A percentile compares a stretch with the other conserved stretches of the same genome.
Conservation (phyloP, 2,113 vertebrate species). For the Balaeniceps rex region DNA sequence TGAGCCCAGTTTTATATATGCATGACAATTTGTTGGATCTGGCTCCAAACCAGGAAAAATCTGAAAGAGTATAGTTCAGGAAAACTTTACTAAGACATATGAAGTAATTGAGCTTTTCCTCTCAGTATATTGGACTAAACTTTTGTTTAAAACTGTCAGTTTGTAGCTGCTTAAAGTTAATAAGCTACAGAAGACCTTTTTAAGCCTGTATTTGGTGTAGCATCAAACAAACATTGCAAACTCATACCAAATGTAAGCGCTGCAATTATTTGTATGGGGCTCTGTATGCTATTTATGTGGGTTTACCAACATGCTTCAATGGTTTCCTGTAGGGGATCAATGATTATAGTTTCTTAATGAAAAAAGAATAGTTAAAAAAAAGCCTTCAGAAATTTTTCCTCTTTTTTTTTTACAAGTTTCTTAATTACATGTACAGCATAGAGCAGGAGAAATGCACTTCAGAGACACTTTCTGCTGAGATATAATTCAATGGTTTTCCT, state of each 20-base stretch:
- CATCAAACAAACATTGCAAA: slow-evolving; percentile 31
- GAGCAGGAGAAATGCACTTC: neutral
- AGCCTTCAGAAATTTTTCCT: neutral
- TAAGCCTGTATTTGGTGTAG: neutral
- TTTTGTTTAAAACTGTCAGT: neutral
- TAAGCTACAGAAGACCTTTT: slow-evolving; percentile 11
- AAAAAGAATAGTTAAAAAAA: neutral
- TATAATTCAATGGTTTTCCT: slow-evolving; percentile 21
- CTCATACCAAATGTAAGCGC: neutral
- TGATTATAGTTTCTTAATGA: neutral
- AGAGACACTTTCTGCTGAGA: neutral
- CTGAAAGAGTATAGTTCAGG: neutral
- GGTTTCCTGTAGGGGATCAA: neutral
- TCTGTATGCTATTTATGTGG: neutral
- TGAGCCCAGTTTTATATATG: neutral
- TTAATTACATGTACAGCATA: neutral
- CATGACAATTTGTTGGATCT: neutral
- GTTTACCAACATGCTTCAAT: neutral
- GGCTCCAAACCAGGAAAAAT: neutral
- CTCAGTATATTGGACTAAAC: neutral
- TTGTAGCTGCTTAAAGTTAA: neutral
- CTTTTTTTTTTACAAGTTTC: neutral
- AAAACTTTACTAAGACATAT: neutral
- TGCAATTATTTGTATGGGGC: neutral
- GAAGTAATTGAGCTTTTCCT: neutral